Evolutionary conservation across 37 sponge, comb jelly and placozoan species (phyloP).

Genomic region (Spongilla lacustris): DNA sequence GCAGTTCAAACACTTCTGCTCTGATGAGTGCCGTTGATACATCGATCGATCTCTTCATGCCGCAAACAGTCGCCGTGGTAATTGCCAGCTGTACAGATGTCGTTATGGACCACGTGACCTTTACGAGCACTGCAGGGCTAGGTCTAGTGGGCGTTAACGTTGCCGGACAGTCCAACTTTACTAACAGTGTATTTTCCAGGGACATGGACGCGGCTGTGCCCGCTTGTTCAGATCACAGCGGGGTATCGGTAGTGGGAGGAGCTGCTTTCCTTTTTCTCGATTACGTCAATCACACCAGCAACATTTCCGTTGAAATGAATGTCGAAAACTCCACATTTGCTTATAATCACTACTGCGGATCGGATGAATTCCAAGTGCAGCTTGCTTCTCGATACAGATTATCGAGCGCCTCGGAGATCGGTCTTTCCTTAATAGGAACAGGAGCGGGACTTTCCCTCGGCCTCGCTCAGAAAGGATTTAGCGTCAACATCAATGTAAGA

Average conservation of each 20-base stretch:
- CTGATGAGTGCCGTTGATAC: background rate
- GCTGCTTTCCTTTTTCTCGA: conserved; percentile 28
- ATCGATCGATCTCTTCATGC: background rate
- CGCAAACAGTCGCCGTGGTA: conserved; percentile 6
- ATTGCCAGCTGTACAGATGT: conserved; percentile 17
- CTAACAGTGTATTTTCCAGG: conserved; percentile 5
- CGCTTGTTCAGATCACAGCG: background rate
- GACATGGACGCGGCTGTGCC: background rate
- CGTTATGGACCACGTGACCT: background rate
- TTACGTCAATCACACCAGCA: background rate
- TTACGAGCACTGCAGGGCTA: conserved; percentile 32
- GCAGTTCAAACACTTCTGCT: background rate
- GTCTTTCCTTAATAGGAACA: conserved; percentile 19
- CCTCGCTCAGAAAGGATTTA: conserved; percentile 24
- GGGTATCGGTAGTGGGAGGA: conserved; percentile 41
- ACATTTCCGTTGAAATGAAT: background rate
- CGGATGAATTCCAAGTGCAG: background rate
- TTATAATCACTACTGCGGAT: conserved; percentile 46
- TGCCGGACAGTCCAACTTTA: conserved; percentile 16
- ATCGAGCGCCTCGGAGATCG: background rate
- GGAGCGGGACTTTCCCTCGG: conserved; percentile 61
- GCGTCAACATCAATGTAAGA: conserved; percentile 17
- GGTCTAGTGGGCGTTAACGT: conserved; percentile 52
- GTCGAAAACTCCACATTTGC: conserved; percentile 27
- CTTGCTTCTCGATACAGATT: background rate